Evolutionary conservation across 92 coral and sea anemone genomes (phyloP).

Genomic region (Umimayanthus chanpuru): DNA sequence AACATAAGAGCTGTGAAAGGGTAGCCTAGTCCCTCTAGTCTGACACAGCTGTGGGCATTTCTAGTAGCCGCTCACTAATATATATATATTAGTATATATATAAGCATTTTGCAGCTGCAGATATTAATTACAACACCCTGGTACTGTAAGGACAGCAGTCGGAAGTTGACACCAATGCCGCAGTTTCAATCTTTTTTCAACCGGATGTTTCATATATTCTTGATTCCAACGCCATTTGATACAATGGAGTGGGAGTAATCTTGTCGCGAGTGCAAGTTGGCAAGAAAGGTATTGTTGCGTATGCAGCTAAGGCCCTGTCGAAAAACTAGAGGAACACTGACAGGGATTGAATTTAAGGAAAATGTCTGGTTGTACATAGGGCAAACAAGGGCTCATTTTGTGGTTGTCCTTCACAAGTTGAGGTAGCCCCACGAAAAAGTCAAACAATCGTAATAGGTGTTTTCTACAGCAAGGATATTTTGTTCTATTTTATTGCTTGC

Average conservation of each 20-base stretch:
- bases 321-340: too few relatives aligned
- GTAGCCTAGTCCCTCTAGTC: constrained; percentile 4
- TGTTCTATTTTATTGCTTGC: too few relatives aligned
- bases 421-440: too few relatives aligned
- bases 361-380: too few relatives aligned
- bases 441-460: too few relatives aligned
- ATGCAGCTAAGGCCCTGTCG: too few relatives aligned
- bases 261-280: not conserved
- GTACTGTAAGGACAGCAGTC: constrained; percentile 28
- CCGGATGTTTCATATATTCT: constrained; percentile 29
- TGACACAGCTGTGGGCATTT: constrained; percentile 30
- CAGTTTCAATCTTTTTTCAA: constrained; percentile 18
- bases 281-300: too few relatives aligned
- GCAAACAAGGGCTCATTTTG: too few relatives aligned
- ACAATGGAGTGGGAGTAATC: constrained; percentile 33
- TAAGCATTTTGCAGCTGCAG: constrained; percentile 31
- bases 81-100: too few relatives aligned
- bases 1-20: constrained; percentile 40
- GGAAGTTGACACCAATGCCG: constrained; percentile 32
- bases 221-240: constrained; percentile 33
- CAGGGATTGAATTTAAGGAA: too few relatives aligned
- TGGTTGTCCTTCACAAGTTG: too few relatives aligned
- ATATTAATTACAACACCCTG: constrained; percentile 45
- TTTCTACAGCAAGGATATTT: too few relatives aligned
- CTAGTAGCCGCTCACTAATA: constrained; percentile 45